These are phyloP conservation scores for Progne subis DNA, from an alignment of 2,113 vertebrate species.

Conservation along the genomic window DNA sequence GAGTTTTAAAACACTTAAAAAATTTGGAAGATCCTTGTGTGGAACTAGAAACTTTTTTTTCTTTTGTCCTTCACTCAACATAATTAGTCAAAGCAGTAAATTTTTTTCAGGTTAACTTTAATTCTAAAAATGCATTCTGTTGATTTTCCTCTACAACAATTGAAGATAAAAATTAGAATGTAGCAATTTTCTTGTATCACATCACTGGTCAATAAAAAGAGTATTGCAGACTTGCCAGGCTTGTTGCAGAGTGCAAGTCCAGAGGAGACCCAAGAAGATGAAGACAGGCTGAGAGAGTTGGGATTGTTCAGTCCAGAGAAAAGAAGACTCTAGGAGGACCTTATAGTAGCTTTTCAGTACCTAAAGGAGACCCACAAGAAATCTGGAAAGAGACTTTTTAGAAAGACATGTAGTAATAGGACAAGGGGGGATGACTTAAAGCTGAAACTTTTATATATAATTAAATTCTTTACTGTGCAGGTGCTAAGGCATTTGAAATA, in stretches of 20 bases:
- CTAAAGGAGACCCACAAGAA: not conserved
- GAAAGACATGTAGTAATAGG: not conserved
- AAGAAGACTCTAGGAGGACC: not conserved
- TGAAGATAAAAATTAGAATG: not conserved
- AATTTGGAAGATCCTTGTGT: not conserved
- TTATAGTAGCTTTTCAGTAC: not conserved
- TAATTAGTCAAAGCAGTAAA: not conserved
- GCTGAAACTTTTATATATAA: not conserved
- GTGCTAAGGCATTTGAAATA: not conserved
- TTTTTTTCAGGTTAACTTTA: not conserved
- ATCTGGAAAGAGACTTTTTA: not conserved
- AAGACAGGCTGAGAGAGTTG: not conserved
- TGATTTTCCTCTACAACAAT: not conserved
- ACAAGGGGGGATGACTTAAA: not conserved
- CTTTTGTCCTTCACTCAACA: not conserved
- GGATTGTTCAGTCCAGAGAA: not conserved
- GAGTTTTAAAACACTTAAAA: not conserved
- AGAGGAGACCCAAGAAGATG: not conserved
- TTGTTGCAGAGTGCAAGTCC: not conserved
- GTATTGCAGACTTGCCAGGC: not conserved
- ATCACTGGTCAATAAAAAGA: not conserved
- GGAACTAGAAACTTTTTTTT: not conserved
- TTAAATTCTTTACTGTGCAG: not conserved
- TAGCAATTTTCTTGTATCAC: not conserved
- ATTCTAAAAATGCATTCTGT: not conserved